Percentiles rank a stretch among this genome's conserved stretches.
phyloP scores from a whole-genome alignment of 2,888 invertebrate genomes.

The Patella caerulea region DNA sequence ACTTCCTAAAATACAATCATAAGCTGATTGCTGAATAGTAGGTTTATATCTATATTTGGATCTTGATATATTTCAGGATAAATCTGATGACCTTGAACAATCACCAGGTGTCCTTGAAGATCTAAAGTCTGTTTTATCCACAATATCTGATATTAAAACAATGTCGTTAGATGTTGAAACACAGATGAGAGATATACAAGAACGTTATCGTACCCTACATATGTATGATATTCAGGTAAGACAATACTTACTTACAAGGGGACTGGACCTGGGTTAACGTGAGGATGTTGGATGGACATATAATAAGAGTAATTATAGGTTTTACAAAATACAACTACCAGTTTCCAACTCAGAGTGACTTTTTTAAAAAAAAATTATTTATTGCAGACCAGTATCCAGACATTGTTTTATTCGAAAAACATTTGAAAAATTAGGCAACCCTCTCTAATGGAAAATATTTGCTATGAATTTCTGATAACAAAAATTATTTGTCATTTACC shows the following conservation, averaged over 20 bases:
- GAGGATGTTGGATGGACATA: too few species aligned
- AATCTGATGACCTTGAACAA: slow-evolving; percentile 80
- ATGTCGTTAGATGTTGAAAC: slow-evolving; percentile 85
- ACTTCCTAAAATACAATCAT: too few species aligned
- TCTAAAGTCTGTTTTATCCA: slow-evolving; percentile 88
- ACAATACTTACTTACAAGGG: neutral
- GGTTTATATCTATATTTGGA: neutral
- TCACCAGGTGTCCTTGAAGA: slow-evolving; percentile 85
- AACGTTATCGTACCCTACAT: slow-evolving; percentile 82
- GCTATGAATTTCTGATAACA: too few species aligned
- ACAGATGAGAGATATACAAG: slow-evolving; percentile 81
- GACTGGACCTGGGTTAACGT: too few species aligned
- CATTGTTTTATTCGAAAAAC: too few species aligned
- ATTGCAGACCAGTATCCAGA: neutral
- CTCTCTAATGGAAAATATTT: too few species aligned
- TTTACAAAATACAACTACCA: too few species aligned
- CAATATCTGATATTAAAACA: slow-evolving; percentile 83
- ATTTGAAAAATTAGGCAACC: too few species aligned
- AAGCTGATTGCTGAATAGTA: too few species aligned
- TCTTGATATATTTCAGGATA: slow-evolving; percentile 69
- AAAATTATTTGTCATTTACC: too few species aligned
- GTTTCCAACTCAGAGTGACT: too few species aligned
- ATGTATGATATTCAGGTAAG: slow-evolving; percentile 81
- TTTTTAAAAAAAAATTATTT: neutral
- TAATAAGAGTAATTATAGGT: too few species aligned